A percentile compares a stretch with the other conserved stretches of the same genome.
Conservation (phyloP, 2,113 vertebrate species). For the Pituophis catenifer region DNA sequence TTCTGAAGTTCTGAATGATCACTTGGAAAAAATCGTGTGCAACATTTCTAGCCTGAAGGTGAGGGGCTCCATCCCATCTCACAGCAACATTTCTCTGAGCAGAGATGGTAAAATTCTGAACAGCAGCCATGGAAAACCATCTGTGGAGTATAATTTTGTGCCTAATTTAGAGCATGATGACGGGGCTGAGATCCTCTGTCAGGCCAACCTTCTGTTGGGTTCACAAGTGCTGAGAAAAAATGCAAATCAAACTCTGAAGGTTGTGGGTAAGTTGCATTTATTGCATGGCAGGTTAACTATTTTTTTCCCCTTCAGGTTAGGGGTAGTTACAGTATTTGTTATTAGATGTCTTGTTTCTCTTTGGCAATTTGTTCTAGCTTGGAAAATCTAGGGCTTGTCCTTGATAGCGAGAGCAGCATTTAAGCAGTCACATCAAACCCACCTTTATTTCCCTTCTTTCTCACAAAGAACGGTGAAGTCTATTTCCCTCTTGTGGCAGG, state of each 20-base stretch:
- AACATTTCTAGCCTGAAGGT: neutral
- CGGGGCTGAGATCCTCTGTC: neutral
- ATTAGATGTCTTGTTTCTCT: neutral
- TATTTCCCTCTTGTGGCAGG: neutral
- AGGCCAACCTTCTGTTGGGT: neutral
- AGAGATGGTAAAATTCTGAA: neutral
- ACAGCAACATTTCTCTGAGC: neutral
- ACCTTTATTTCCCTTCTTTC: neutral
- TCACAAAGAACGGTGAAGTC: neutral
- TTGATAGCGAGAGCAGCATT: neutral
- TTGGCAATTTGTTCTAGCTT: neutral
- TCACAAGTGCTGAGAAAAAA: neutral
- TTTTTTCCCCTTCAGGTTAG: neutral
- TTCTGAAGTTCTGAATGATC: neutral
- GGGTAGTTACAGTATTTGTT: neutral
- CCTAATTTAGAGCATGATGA: neutral
- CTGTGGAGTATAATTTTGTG: neutral
- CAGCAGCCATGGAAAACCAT: rapidly evolving
- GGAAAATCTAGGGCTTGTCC: neutral
- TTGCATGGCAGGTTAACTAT: neutral
- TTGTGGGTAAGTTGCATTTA: constrained; percentile 10
- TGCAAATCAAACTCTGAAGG: neutral
- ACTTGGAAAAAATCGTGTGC: neutral
- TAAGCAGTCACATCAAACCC: neutral
- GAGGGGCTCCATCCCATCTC: rapidly evolving